A percentile compares a stretch with the other conserved stretches of the same genome.
phyloP scores from a whole-genome alignment of 2,797 vertebrate genomes.

The Pyrocephalus nanus region DNA sequence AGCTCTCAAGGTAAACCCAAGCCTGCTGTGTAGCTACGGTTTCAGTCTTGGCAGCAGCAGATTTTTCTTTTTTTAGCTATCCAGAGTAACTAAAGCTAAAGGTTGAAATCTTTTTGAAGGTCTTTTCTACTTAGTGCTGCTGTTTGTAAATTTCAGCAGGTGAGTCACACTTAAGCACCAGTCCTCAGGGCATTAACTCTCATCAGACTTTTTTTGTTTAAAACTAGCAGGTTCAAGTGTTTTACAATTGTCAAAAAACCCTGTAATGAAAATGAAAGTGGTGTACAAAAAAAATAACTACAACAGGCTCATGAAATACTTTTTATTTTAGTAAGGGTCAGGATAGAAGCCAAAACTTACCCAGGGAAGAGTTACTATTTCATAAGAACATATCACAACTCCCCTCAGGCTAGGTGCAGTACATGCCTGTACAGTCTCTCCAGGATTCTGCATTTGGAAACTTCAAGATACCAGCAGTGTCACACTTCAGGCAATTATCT shows the following conservation, averaged over 20 bases:
- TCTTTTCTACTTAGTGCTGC: background rate
- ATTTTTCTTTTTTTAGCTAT: background rate
- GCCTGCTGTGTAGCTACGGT: background rate
- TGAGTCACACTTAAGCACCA: background rate
- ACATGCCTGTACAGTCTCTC: background rate
- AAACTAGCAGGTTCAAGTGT: background rate
- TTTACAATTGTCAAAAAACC: background rate
- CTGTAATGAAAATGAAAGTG: background rate
- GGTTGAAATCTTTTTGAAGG: background rate
- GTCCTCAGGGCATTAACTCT: background rate
- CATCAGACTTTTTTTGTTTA: background rate
- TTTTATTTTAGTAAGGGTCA: conserved; percentile 14
- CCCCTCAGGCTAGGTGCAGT: background rate
- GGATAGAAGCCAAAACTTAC: background rate
- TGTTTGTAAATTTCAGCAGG: background rate
- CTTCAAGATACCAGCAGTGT: fast-evolving
- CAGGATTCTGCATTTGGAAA: background rate
- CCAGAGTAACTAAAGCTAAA: background rate
- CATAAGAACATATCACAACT: background rate
- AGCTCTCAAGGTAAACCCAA: background rate
- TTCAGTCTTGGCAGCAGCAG: background rate
- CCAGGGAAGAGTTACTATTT: background rate
- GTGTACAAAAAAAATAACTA: background rate
- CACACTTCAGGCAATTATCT: background rate
- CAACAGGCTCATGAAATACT: background rate